Evolutionary conservation across 2,888 invertebrate genomes (phyloP), one percentile per base, ranked within the genome.

Genomic region (Leptinotarsa rubiginosa): DNA sequence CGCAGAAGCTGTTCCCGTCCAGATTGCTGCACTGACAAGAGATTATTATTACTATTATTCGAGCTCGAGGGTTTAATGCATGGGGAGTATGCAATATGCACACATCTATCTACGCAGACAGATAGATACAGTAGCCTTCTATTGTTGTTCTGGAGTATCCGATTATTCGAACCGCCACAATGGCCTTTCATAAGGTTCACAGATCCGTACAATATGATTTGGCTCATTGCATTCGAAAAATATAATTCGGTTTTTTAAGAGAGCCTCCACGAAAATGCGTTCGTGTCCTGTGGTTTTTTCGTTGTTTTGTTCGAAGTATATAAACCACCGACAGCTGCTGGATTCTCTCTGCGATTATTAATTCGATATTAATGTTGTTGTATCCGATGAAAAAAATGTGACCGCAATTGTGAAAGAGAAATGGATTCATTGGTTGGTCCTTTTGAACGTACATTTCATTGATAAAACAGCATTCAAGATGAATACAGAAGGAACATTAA

Each of bases 221-320:
- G 87, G 86, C 87, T 87, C 87, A 87, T 87, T 87, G 87, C 87
- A 84, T 85, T 79, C 83, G 84, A 85, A 87, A 87, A 87, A 86
- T 87, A 83, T 84, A 82, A 84, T 84, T 84, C 82, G 78, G 80
- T 83, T 85, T 76, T 76, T 75, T 87, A 83, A 83, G 73, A 73
- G 75, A 71, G 75, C 75, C 76, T 80, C 72, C 69, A 78, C 79
- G 79, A 80, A 83, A 85, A 84, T 84, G 84, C 85, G 85, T 82
- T 81, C 77, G 75, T 78, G 76, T 77, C 77, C 77, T 76, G 77
- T 71, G 81, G 85, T 81, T 85, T 84, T 84, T 80, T 79, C 71
- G 72, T 74, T 75, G 79, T 79, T 78, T 78, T 75, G 72, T 67
- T 62, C 49, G 72, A 49, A 25, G 47, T 62, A 41, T 65, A 31